These are phyloP conservation scores for Meriones psammophilus DNA, from an alignment of 2,797 vertebrate species.

Conservation along the genomic window DNA sequence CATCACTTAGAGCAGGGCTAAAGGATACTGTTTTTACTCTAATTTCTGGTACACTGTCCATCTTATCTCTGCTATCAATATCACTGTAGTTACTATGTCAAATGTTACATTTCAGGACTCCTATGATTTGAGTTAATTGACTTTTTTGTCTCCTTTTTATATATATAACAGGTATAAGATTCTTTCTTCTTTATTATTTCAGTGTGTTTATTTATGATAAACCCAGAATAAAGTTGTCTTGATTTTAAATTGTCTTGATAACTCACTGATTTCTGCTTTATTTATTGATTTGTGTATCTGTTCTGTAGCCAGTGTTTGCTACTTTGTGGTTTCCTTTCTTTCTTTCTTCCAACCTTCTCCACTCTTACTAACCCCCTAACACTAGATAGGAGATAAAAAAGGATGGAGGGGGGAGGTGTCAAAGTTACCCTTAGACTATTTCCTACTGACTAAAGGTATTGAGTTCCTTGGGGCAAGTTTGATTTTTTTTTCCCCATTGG, in stretches of 20 bases:
- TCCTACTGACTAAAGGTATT: no score
- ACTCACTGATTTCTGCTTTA: not conserved
- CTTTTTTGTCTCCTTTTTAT: not conserved
- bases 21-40: accelerated
- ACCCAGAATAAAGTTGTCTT: not conserved
- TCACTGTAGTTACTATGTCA: not conserved
- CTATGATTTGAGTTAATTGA: not conserved
- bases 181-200: not conserved
- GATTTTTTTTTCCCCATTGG: no score
- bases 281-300: not conserved
- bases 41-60: not conserved
- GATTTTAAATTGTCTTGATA: not conserved
- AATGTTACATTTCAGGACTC: not conserved
- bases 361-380: no score
- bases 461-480: no score
- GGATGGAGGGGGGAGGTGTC: no score
- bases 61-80: not conserved
- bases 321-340: no score
- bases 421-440: no score
- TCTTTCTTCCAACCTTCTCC: no score
- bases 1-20: accelerated
- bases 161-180: not conserved
- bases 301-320: no score
- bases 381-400: no score
- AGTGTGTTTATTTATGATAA: not conserved